phyloP scores from a whole-genome alignment of 2,888 invertebrate species.

The Helicoverpa assulta region DNA sequence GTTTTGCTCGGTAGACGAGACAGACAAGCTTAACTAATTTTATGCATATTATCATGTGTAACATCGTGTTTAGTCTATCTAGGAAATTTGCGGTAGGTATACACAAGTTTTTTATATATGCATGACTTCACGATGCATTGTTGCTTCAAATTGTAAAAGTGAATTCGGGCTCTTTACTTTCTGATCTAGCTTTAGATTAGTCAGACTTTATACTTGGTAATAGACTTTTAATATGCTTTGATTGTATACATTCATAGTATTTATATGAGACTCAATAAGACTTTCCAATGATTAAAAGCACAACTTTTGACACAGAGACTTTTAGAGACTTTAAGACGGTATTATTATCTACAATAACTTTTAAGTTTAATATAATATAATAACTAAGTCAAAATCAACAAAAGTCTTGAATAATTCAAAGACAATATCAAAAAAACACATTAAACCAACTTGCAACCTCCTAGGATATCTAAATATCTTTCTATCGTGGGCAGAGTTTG shows the following conservation, averaged over 20 bases:
- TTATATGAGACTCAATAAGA: no score
- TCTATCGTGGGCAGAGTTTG: slow-evolving; percentile 18
- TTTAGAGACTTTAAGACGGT: no score
- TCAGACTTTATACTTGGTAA: no score
- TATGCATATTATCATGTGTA: slow-evolving; percentile 16
- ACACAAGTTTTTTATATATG: slow-evolving; percentile 15
- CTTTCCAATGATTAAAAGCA: no score
- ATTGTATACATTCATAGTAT: no score
- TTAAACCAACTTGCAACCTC: slow-evolving; percentile 17
- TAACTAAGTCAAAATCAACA: no score
- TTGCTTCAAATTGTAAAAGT: not conserved
- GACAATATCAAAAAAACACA: slow-evolving; percentile 21
- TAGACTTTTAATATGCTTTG: no score
- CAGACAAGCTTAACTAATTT: slow-evolving; percentile 37
- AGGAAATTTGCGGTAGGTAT: slow-evolving; percentile 6
- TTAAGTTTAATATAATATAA: no score
- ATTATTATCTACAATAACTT: no score
- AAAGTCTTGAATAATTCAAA: not conserved
- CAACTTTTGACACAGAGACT: no score
- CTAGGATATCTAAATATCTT: slow-evolving; percentile 36
- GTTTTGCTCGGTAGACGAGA: slow-evolving; percentile 47
- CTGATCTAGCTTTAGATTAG: no score
- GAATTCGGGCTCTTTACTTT: no score
- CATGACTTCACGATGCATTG: slow-evolving; percentile 9
- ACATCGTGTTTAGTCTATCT: slow-evolving; percentile 37